Base-by-base conservation (phyloP, 1,140 invertebrate species). In the Drosophila ananassae region DNA sequence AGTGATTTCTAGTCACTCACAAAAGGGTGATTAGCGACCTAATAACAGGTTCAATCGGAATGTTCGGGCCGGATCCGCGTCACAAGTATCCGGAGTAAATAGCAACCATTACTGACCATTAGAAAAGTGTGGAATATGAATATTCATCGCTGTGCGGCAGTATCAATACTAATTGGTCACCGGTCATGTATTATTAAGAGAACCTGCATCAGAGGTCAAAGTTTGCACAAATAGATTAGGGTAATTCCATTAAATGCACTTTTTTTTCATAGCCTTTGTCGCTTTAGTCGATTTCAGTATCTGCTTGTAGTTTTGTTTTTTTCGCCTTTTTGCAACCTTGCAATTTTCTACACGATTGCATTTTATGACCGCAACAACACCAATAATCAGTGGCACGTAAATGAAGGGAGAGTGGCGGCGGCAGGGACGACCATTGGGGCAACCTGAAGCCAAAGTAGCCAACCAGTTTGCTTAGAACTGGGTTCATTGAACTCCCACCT, bases 301-400 rank as follows among this genome's bases (percentile, higher is more conserved):
- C 53, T 57, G n/a, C 22, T 58, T 61, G 21, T 28, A 37, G 12
- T 37, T 37, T 37, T 4, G 0, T 37, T 34, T 34, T 37, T 3
- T 21, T 44, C 1, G 41, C 9, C 41, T 63, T 58, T 63, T 67
- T 73, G 82, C 82, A 89, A 87, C 74, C 74, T 69, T 82, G 79
- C 83, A 85, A 82, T 85, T 87, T 85, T 82, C 82, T 68, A 89
- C 74, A 55, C 66, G 78, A 81, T 69, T 85, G 82, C 82, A 76
- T 58, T 78, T 78, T 75, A 64, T 76, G 66, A 85, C 82, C 78
- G 71, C 82, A 87, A 22, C 59, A 82, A 82, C 44, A 55, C 68
- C 66, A 87, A 85, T 71, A 63, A 67, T 66, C 61, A 66, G 74
- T 63, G 69, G 51, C 13, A 24, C 61, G 77, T 64, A 54, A 67